Evolutionary conservation across 2,797 vertebrate species (phyloP), one percentile per base, ranked within the genome.

Genomic region (Siniperca obscura): DNA sequence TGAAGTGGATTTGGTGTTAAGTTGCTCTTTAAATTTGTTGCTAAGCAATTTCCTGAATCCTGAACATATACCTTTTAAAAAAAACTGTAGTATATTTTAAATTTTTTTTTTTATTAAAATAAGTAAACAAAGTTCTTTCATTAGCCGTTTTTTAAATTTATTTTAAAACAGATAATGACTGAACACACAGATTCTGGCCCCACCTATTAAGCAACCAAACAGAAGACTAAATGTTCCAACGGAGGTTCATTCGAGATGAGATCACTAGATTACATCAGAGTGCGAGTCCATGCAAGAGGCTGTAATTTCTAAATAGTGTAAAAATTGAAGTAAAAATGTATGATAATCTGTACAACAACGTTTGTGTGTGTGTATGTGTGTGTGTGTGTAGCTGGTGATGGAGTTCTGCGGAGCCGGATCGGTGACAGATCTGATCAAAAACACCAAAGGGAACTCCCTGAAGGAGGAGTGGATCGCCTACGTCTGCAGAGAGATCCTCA

Each of bases 401-500:
- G 98, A 99, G 95, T 99, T 99, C 93, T 99, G 98, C 19, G 98
- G 98, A 0, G 98, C 98, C 0, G 98, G 98, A 62, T 99, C 98
- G 0, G 96, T 99, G 78, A 99, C 98, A 0, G 98, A 99, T 91
- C 96, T 99, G 92, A 98, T 99, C 94, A 99, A 99, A 92, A 99
- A 99, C 95, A 99, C 98, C 0, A 99, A 99, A 93, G 98, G 98
- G 22, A 99, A 98, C 94, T 97, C 98, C 0, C 89, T 99, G 92
- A 99, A 99, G 93, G 98, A 99, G 85, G 98, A 99, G 78, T 99
- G 98, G 98, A 99, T 98, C 0, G 98, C 98, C 1, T 99, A 99
- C 92, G 95, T 99, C 95, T 99, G 98, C 96, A 95, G 98, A 84
- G 98, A 99, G 95, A 99, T 99, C 91, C 95, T 99, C 78, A 94